Base-by-base conservation (phyloP, 2,888 invertebrate genomes). In the Drosophila prolongata region DNA sequence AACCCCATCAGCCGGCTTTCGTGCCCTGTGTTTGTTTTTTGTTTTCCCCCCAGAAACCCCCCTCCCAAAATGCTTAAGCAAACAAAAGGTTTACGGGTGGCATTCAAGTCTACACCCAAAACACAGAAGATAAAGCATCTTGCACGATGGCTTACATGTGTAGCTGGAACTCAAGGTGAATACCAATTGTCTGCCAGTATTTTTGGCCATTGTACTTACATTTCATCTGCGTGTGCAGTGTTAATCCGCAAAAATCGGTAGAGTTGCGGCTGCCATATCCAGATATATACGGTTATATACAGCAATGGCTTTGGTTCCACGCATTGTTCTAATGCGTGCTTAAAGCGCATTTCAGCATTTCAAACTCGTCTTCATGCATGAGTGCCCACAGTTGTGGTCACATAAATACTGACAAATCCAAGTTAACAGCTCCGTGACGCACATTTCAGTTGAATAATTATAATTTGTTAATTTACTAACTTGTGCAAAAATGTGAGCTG, bases 251-350 rank as follows among this genome's bases (percentile, higher is more conserved):
- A 47, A 55, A 66, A 42, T 44, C 68, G 59, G 59, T 14, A 43
- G 50, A 11, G 13, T n/a, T 42, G 16, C 13, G 19, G 40, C 34
- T 19, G 35, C 44, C 44, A 38, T 30, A 53, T 54, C 46, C 61
- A 62, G 38, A 47, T 50, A 50, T 11, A 13, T n/a, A 6, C 24
- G 27, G 30, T 10, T 27, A 38, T 40, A n/a, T 49, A 35, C 13
- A 30, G 47, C 47, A 1, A 6, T 11, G 2, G 47, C 47, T 34
- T 14, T 16, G 47, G 47, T 34, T 14, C 11, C 3, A 38, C 43
- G 30, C 49, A 67, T 69, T 69, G 58, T 57, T 69, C 69, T 69
- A 69, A 69, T 69, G 69, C 67, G 65, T 68, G 65, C 65, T 68
- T 65, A 47, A 68, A 68, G 68, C 56, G 65, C 57, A 49, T 68